A percentile compares a stretch with the other conserved stretches of the same genome.
These are phyloP conservation scores for Philereme vetulata DNA, from an alignment of 2,888 invertebrate species.

Conservation along the genomic window DNA sequence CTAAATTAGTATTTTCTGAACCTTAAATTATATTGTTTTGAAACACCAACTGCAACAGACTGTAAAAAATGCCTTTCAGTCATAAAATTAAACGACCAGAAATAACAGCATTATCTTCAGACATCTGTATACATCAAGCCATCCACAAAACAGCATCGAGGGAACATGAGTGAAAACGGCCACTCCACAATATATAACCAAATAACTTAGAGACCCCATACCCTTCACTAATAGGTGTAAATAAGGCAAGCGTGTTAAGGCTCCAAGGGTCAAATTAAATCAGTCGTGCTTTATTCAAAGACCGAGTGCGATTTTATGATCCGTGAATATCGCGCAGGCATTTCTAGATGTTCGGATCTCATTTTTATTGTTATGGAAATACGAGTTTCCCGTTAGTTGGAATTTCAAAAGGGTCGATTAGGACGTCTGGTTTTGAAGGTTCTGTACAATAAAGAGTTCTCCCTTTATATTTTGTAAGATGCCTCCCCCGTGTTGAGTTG, in stretches of 20 bases:
- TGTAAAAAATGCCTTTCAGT: conserved; percentile 34
- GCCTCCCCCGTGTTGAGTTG: conserved; percentile 55
- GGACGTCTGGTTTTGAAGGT: conserved; percentile 82
- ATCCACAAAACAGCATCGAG: conserved; percentile 62
- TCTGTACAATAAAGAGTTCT: conserved; percentile 69
- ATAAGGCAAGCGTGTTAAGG: conserved; percentile 47
- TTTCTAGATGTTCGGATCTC: conserved; percentile 83
- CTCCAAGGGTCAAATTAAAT: conserved; percentile 69
- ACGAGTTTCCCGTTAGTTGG: conserved; percentile 82
- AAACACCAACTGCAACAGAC: conserved; percentile 11
- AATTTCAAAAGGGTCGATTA: conserved; percentile 83
- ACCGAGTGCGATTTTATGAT: conserved; percentile 79
- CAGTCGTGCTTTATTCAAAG: conserved; percentile 66
- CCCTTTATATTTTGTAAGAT: conserved; percentile 77
- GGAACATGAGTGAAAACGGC: conserved; percentile 58
- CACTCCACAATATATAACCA: conserved; percentile 63
- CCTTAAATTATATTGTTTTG: neutral
- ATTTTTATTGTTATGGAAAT: conserved; percentile 84
- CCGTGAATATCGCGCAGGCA: conserved; percentile 83
- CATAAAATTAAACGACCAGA: conserved; percentile 46
- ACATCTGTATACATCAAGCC: conserved; percentile 47
- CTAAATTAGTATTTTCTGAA: too few species aligned
- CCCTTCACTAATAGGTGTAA: conserved; percentile 52
- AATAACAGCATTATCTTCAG: conserved; percentile 56
- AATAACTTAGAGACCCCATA: conserved; percentile 59